Conservation (phyloP, 2,113 vertebrate species). For the Riparia riparia region DNA sequence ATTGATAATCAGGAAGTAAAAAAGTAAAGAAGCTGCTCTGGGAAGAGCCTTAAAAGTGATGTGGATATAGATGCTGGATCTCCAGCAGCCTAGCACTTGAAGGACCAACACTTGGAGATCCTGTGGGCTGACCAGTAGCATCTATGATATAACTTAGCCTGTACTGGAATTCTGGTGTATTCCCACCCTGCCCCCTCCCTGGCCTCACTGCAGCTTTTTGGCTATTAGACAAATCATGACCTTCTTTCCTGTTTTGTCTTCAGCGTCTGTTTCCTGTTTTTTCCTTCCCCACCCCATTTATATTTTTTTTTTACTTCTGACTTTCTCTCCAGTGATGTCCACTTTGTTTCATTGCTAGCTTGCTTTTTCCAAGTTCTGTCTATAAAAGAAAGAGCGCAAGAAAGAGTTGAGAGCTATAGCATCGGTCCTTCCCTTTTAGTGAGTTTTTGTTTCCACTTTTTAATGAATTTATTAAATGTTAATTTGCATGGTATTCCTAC, state of each 20-base stretch:
- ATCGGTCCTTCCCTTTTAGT: not conserved
- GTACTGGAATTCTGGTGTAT: not conserved
- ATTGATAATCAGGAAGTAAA: not conserved
- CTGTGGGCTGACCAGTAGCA: not conserved
- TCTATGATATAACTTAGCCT: not conserved
- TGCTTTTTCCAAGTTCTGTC: not conserved
- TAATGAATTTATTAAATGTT: not conserved
- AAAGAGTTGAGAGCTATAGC: not conserved
- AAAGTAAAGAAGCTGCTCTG: not conserved
- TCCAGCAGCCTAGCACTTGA: not conserved
- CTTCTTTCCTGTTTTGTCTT: slow-evolving; percentile 62
- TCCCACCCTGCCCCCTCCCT: not conserved
- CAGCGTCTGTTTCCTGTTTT: slow-evolving; percentile 53
- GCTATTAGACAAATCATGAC: slow-evolving; percentile 22
- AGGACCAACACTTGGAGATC: accelerated
- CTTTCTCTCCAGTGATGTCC: not conserved
- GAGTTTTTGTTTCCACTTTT: not conserved
- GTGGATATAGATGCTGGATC: not conserved
- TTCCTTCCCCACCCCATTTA: not conserved
- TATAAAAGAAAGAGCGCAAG: not conserved
- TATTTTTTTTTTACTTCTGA: not conserved
- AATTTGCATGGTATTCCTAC: not conserved
- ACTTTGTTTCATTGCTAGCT: not conserved
- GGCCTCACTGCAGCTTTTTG: not conserved
- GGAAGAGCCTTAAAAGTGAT: not conserved